Conservation (phyloP, 2,888 invertebrate species). For the Cheilosia scutellata region DNA sequence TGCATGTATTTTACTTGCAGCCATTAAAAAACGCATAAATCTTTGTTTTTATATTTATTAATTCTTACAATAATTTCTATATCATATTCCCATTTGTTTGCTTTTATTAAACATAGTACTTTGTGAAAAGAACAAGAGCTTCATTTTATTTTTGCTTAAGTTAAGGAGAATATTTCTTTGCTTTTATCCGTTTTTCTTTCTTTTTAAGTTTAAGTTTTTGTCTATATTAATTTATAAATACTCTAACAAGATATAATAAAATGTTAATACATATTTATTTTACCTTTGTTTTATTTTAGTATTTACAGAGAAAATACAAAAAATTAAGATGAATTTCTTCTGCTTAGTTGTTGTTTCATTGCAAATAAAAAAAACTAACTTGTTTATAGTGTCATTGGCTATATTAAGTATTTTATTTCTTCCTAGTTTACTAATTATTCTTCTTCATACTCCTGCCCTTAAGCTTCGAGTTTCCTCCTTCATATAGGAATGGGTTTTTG, state of each 20-base stretch:
- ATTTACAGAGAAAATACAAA: conserved; percentile 54
- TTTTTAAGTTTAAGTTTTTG: conserved; percentile 48
- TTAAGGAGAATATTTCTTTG: conserved; percentile 39
- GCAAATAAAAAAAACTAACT: conserved; percentile 45
- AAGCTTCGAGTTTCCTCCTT: conserved; percentile 32
- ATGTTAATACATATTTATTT: conserved; percentile 50
- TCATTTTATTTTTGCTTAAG: conserved; percentile 46
- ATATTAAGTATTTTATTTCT: conserved; percentile 42
- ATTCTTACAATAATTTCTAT: conserved; percentile 55
- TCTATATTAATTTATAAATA: conserved; percentile 59
- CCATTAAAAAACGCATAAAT: not conserved
- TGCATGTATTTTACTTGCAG: too few species aligned
- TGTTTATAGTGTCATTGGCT: conserved; percentile 43
- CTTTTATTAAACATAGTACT: conserved; percentile 44
- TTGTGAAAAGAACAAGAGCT: conserved; percentile 68
- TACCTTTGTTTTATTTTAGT: conserved; percentile 32
- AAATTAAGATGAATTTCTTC: conserved; percentile 1
- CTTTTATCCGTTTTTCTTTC: conserved; percentile 36
- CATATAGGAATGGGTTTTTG: conserved; percentile 1
- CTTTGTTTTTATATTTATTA: conserved; percentile 67
- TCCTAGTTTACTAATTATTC: conserved; percentile 40
- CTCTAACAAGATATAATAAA: conserved; percentile 71
- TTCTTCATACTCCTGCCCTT: conserved; percentile 46
- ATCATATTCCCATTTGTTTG: conserved; percentile 60
- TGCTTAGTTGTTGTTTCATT: conserved; percentile 26